A percentile compares a stretch with the other conserved stretches of the same genome.
Evolutionary conservation across 2,797 vertebrate species (phyloP).

Genomic region (Peromyscus attwateri): DNA sequence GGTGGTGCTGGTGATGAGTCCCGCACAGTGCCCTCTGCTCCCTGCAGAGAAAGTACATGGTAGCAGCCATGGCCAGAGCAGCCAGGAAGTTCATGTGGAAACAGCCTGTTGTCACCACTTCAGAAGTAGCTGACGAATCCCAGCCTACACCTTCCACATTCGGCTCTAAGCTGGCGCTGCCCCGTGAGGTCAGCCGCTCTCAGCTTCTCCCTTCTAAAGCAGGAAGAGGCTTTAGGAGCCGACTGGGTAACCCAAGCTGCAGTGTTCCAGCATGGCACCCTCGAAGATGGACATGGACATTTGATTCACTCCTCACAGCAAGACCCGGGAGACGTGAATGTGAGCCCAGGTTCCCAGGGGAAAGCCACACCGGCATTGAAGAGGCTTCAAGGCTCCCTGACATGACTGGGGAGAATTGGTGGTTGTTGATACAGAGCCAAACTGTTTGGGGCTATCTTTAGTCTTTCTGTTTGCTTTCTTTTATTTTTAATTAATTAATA

Average conservation of each 20-base stretch:
- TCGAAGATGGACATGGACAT: too few relatives aligned
- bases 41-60: conserved; percentile 38
- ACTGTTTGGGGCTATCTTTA: background rate
- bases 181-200: background rate
- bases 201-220: conserved; percentile 14
- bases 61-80: background rate
- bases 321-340: background rate
- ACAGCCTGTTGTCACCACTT: conserved; percentile 20
- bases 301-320: background rate
- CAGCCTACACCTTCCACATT: conserved; percentile 30
- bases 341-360: background rate
- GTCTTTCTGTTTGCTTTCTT: background rate
- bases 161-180: background rate
- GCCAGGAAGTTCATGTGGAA: conserved; percentile 42
- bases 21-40: background rate
- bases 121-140: conserved; percentile 22
- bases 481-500: background rate
- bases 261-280: background rate
- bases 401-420: background rate
- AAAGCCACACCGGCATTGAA: background rate
- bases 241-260: background rate
- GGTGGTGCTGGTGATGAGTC: conserved; percentile 3
- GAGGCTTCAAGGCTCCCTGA: background rate
- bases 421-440: background rate
- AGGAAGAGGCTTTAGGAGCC: background rate